Percentiles rank a stretch among this genome's conserved stretches.
Conservation (phyloP, 2,888 invertebrate species). For the Unio pictorum region DNA sequence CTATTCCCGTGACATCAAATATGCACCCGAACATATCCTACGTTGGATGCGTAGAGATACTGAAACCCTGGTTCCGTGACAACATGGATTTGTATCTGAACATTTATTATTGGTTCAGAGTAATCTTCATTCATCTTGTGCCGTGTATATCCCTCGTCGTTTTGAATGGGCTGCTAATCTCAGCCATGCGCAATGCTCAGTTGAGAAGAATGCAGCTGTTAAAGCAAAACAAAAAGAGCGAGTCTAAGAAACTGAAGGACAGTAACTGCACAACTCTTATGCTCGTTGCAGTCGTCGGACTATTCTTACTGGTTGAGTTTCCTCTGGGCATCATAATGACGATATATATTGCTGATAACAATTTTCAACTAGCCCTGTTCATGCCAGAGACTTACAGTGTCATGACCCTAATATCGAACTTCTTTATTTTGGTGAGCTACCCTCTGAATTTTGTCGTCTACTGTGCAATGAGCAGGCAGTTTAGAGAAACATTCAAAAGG, state of each 20-base stretch:
- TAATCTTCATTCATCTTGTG: conserved; percentile 90
- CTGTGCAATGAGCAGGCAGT: conserved; percentile 95
- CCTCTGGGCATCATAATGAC: conserved; percentile 73
- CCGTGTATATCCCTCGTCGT: conserved; percentile 92
- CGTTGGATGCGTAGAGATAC: conserved; percentile 41
- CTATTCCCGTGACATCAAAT: conserved; percentile 77
- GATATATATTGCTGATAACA: conserved; percentile 81
- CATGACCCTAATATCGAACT: conserved; percentile 81
- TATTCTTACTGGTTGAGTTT: conserved; percentile 74
- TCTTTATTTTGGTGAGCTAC: conserved; percentile 91
- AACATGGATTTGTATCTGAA: conserved; percentile 83
- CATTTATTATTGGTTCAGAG: conserved; percentile 83
- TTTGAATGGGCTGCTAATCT: conserved; percentile 88
- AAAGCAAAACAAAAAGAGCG: conserved; percentile 78
- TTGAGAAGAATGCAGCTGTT: conserved; percentile 83
- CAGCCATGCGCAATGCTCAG: conserved; percentile 88
- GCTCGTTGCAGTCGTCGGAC: conserved; percentile 72
- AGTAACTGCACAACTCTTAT: conserved; percentile 71
- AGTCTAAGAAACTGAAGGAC: conserved; percentile 67
- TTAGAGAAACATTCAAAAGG: conserved; percentile 93
- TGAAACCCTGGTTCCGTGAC: conserved; percentile 40
- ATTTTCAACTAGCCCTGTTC: conserved; percentile 47
- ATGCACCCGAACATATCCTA: conserved; percentile 45
- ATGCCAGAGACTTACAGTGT: conserved; percentile 43
- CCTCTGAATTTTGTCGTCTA: conserved; percentile 96